Base-by-base conservation (phyloP, 2,888 invertebrate genomes). In the Callosobruchus maculatus region DNA sequence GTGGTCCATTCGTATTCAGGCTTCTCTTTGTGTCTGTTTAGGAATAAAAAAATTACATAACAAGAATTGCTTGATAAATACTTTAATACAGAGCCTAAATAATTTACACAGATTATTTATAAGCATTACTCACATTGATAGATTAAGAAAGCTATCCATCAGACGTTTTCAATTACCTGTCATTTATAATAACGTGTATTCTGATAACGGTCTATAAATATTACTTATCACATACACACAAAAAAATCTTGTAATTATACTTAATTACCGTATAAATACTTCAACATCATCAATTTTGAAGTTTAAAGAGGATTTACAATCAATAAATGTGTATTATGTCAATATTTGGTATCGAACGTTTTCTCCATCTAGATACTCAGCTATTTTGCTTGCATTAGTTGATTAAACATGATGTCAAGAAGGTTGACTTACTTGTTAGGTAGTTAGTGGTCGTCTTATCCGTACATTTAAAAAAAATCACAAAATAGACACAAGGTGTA, bases 211-310 rank as follows among this genome's bases (percentile, higher is more conserved):
- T 72, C 73, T 74, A 76, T 74, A 77, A 77, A 77, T 77, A 76
- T 67, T 68, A 66, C 72, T 76, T 77, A 77, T 77, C 77, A 21
- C 18, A 22, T 0, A 71, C 72, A 22, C 1, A 71, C 72, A 74
- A 70, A 49, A 26, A 75, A 80, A 79, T 80, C 80, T 70, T 78
- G 79, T 79, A 80, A 80, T 80, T 80, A 77, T 73, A 69, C 49
- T 72, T 80, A 80, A 80, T 80, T 78, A 78, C 49, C 49, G 49
- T 49, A 49, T 18, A 49, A 49, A 49, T 18, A 49, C 49, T 49
- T 18, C 1, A 49, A 49, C 49, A 13, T 49, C 49, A 13, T 49
- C 49, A 18, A 49, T 49, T 49, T 49, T 49, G 49, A 49, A 49
- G 49, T 49, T 49, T 49, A 49, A 49, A 49, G 49, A 49, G 49